Percentiles rank a stretch among this genome's conserved stretches.
These are phyloP conservation scores for Triops longicaudatus DNA, from an alignment of 1,140 invertebrate species.

Conservation along the genomic window DNA sequence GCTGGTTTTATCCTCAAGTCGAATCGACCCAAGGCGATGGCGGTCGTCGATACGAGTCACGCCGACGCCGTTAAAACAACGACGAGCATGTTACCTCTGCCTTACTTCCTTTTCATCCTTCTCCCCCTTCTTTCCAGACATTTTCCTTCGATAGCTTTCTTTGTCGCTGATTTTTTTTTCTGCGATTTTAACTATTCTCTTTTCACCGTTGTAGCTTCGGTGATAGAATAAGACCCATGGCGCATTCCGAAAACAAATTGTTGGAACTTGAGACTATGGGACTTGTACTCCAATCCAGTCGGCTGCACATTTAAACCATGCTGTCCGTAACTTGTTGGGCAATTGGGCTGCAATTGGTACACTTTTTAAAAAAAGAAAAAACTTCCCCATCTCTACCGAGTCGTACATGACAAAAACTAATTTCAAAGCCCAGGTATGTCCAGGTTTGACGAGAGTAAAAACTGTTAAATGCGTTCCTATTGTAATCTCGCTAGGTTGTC, in stretches of 20 bases:
- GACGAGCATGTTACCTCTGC: background rate
- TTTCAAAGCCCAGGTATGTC: too few relatives aligned
- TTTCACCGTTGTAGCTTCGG: background rate
- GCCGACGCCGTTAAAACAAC: conserved; percentile 14
- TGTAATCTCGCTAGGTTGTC: too few relatives aligned
- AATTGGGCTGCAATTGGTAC: background rate
- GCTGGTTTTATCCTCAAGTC: background rate
- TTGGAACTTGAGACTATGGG: background rate
- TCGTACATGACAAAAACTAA: too few relatives aligned
- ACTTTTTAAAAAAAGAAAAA: too few relatives aligned
- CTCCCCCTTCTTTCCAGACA: background rate
- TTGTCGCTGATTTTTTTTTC: background rate
- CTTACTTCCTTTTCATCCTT: background rate
- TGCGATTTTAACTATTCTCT: background rate
- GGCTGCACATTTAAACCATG: background rate
- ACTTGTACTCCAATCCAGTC: background rate
- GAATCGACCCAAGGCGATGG: conserved; percentile 7
- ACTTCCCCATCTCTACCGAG: too few relatives aligned
- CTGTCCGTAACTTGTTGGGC: background rate
- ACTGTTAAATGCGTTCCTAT: too few relatives aligned
- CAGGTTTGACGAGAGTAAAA: too few relatives aligned
- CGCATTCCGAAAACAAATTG: background rate
- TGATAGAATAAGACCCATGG: background rate
- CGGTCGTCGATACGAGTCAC: conserved; percentile 9
- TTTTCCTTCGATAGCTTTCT: background rate